phyloP scores from a whole-genome alignment of 2,888 invertebrate genomes.

The Tenthredo distinguenda region DNA sequence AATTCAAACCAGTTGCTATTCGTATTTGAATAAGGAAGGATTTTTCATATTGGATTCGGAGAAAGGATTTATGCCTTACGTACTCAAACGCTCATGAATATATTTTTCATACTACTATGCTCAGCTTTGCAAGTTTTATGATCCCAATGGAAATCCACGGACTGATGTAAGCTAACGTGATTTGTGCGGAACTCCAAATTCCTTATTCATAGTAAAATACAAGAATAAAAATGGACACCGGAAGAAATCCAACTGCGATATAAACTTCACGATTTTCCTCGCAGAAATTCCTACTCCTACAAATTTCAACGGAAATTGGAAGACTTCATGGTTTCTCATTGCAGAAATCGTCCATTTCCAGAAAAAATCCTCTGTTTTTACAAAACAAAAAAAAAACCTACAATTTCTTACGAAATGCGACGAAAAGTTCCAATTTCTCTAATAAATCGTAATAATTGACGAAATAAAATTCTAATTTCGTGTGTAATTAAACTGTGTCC shows the following conservation, averaged over 20 bases:
- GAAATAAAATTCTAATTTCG: background rate
- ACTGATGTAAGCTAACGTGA: conserved; percentile 46
- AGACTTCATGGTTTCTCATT: too few relatives aligned
- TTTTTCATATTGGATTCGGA: conserved; percentile 43
- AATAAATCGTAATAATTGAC: background rate
- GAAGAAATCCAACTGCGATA: background rate
- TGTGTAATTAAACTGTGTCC: background rate
- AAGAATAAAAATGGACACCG: background rate
- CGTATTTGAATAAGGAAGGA: conserved; percentile 45
- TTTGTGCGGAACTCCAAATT: conserved; percentile 20
- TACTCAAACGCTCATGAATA: conserved; percentile 48
- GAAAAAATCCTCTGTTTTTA: too few relatives aligned
- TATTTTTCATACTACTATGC: conserved; percentile 44
- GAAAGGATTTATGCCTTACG: conserved; percentile 39
- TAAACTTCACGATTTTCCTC: background rate
- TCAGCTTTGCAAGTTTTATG: conserved; percentile 48
- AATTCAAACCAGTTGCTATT: conserved; percentile 27
- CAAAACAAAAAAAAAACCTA: too few relatives aligned
- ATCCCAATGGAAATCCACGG: conserved; percentile 39
- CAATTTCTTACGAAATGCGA: too few relatives aligned
- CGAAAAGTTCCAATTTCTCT: too few relatives aligned
- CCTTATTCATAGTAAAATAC: conserved; percentile 8
- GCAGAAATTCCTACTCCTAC: background rate
- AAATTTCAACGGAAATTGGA: too few relatives aligned
- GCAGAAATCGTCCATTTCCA: too few relatives aligned